A percentile compares a stretch with the other conserved stretches of the same genome.
phyloP scores from a whole-genome alignment of 1,140 invertebrate genomes.

The Zaprionus ornatus region DNA sequence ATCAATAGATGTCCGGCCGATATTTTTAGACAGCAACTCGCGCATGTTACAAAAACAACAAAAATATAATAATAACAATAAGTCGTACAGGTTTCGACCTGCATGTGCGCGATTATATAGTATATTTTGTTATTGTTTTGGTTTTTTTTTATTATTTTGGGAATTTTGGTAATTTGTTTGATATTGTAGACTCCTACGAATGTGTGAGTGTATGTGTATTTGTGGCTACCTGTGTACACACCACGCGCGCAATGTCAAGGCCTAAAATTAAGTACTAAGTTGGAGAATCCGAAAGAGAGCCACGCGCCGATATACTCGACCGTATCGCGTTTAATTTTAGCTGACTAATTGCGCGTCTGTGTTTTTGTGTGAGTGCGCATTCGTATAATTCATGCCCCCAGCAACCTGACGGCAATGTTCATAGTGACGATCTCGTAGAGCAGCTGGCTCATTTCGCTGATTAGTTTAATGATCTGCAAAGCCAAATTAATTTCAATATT shows the following conservation, averaged over 20 bases:
- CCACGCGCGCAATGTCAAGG: conserved; percentile 69
- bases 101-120: conserved; percentile 39
- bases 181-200: conserved; percentile 22
- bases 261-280: conserved; percentile 23
- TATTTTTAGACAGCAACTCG: conserved; percentile 63
- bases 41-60: conserved; percentile 62
- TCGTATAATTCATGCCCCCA: conserved; percentile 19
- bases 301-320: conserved; percentile 22
- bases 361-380: background rate
- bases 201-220: background rate
- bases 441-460: background rate
- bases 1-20: conserved; percentile 63
- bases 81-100: conserved; percentile 50
- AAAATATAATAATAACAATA: conserved; percentile 47
- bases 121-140: conserved; percentile 10
- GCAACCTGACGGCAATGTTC: background rate
- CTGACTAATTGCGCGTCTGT: conserved; percentile 3
- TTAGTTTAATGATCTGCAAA: background rate
- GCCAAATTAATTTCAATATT: background rate
- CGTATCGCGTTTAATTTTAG: conserved; percentile 10
- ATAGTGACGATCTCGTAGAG: background rate
- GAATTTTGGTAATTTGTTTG: conserved; percentile 33
- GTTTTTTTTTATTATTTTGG: conserved; percentile 6
- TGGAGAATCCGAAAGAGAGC: conserved; percentile 23
- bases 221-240: background rate